These are phyloP conservation scores for rat (Rattus norvegicus) DNA, from an alignment of 2,113 vertebrate genomes.

Conservation along the genomic window DNA sequence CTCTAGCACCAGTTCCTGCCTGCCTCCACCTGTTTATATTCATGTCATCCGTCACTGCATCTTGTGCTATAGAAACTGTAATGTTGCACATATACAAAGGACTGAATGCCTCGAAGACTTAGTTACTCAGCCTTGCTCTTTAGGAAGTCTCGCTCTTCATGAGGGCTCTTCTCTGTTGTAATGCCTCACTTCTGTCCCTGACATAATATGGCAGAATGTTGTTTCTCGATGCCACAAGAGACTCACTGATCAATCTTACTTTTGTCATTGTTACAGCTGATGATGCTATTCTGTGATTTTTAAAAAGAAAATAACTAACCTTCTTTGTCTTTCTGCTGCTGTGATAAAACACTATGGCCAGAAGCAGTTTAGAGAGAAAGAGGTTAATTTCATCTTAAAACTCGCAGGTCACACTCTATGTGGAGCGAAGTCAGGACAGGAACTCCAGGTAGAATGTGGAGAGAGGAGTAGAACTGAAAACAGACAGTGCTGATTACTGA, in stretches of 20 bases:
- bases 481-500: neutral
- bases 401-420: neutral
- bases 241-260: neutral
- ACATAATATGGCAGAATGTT: neutral
- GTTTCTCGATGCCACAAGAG: neutral
- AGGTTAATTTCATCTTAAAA: neutral
- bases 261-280: neutral
- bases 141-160: neutral
- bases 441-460: neutral
- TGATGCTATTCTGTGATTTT: neutral
- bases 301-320: neutral
- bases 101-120: neutral
- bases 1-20: neutral
- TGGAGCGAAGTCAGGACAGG: neutral
- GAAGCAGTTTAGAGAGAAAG: neutral
- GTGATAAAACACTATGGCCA: neutral
- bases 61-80: neutral
- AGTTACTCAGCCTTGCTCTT: neutral
- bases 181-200: neutral
- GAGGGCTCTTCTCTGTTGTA: neutral
- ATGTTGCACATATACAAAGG: neutral
- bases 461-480: neutral
- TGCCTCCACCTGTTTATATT: neutral
- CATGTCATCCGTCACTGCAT: neutral
- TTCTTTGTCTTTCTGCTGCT: neutral